Base-by-base conservation (phyloP, 2,113 vertebrate species). In the Ctenodactylus gundi region DNA sequence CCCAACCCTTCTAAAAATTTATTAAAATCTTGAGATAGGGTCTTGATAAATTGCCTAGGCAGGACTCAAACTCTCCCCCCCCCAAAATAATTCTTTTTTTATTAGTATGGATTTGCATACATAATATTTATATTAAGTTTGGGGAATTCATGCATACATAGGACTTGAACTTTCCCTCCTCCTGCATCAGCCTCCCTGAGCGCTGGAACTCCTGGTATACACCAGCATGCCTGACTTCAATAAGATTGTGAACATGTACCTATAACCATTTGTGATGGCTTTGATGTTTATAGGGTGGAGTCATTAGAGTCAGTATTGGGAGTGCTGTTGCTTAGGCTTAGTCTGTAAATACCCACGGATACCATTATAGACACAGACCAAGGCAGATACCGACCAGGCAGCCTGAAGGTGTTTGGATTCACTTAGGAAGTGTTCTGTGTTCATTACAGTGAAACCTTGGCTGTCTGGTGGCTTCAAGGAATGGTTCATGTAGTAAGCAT, bases 321-420 rank as follows among this genome's bases (percentile, higher is more conserved):
- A 77, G 85, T 64, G 72, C 75, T 65, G 41, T n/a, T 60, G 68
- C 68, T 83, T 18, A 31, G 65, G 51, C 60, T 77, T 72, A 68
- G 60, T 27, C 92, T 87, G 25, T 95, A 93, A 95, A 90, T 90
- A 88, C 1, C 86, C 68, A n/a, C 78, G 80, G 11, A 23, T 75
- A 64, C 17, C 46, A 14, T 76, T 65, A 46, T 72, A 93, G 77
- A 85, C 51, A 29, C 27, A 17, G 1, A 36, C 51, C 23, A 64
- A 67, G 44, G 62, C 82, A 85, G 15, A 44, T 60, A 70, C 51
- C 67, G 72, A n/a, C 68, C 44, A 1, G 62, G 81, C 49, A 36
- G 70, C 57, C 70, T 0, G 0, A 73, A 46, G 72, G 60, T n/a
- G 41, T 44, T 36, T 49, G 64, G 77, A 62, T 8, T 39, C 21